Evolutionary conservation across 2,888 invertebrate species (phyloP).

Genomic region (Ophion obscuratus): DNA sequence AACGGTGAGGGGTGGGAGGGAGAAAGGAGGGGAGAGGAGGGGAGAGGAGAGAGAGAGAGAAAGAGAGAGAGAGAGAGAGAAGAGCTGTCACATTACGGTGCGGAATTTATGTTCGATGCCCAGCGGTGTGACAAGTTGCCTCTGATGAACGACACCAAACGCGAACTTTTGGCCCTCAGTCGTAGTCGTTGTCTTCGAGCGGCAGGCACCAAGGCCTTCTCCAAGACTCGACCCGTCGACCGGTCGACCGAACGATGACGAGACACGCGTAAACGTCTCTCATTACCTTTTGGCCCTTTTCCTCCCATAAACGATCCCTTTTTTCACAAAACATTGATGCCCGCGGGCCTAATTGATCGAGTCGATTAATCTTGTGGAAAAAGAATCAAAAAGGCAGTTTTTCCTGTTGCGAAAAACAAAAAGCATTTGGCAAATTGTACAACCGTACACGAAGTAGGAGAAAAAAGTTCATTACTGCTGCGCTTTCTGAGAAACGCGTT

Average conservation of each 20-base stretch:
- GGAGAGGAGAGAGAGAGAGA: constrained; percentile 66
- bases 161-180: constrained; percentile 83
- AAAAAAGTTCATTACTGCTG: constrained; percentile 33
- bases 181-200: constrained; percentile 63
- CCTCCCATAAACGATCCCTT: no score
- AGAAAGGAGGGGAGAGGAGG: neutral
- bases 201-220: constrained; percentile 40
- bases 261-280: neutral
- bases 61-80: constrained; percentile 19
- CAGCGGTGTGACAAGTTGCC: constrained; percentile 84
- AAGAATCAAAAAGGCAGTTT: no score
- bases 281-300: constrained; percentile 6
- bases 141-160: constrained; percentile 83
- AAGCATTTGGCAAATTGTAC: constrained; percentile 2
- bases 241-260: neutral
- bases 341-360: no score
- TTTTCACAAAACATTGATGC: no score
- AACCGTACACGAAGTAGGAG: neutral
- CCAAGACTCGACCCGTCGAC: constrained; percentile 31
- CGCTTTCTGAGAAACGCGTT: constrained; percentile 46
- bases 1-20: constrained; percentile 32
- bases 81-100: constrained; percentile 83
- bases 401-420: neutral
- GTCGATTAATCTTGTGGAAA: no score
- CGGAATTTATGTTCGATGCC: constrained; percentile 84